These are phyloP conservation scores for Xenotilapia leptura DNA, from an alignment of 2,113 vertebrate genomes.

Conservation along the genomic window DNA sequence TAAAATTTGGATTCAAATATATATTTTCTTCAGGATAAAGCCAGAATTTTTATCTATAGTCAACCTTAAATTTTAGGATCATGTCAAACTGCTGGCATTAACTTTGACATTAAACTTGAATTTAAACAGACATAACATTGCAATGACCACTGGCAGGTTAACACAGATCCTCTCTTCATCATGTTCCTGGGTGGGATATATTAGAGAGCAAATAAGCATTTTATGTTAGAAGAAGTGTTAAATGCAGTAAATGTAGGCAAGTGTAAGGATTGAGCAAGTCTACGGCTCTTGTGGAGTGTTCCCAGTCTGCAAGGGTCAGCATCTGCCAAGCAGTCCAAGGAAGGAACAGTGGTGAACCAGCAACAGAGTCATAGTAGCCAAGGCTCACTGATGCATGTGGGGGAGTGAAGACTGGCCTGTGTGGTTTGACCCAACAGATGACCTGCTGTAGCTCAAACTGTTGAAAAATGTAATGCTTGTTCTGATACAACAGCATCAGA, in stretches of 20 bases:
- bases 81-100: not conserved
- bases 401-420: not conserved
- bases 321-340: not conserved
- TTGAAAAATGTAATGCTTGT: not conserved
- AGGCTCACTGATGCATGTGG: not conserved
- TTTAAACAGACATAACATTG: not conserved
- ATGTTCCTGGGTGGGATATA: not conserved
- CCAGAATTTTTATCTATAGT: not conserved
- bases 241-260: not conserved
- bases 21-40: not conserved
- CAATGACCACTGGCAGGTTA: not conserved
- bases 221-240: not conserved
- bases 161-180: not conserved
- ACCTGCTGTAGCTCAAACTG: not conserved
- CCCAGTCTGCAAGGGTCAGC: not conserved
- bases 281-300: not conserved
- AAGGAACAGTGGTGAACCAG: not conserved
- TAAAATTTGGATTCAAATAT: not conserved
- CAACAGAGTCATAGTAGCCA: not conserved
- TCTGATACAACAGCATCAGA: not conserved
- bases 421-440: not conserved
- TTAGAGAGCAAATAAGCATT: not conserved
- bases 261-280: not conserved
- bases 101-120: not conserved
- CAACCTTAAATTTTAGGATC: not conserved